phyloP scores from a whole-genome alignment of 2,888 invertebrate genomes.

The Macaria notata region DNA sequence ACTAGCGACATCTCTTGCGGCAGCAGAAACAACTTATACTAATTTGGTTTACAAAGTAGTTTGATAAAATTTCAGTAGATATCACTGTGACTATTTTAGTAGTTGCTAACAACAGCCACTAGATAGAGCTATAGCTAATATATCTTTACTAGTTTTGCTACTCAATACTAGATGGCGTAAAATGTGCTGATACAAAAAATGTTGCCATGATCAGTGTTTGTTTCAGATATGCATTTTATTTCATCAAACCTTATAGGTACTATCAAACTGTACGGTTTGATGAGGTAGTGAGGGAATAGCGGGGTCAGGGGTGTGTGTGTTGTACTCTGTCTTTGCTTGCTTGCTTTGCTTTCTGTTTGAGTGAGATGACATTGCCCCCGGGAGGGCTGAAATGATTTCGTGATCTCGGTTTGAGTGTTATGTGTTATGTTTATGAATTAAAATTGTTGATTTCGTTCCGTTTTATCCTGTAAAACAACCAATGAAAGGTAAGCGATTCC shows the following conservation, averaged over 20 bases:
- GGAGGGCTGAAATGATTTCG: slow-evolving; percentile 19
- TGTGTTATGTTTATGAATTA: slow-evolving; percentile 63
- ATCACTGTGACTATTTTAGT: too few species aligned
- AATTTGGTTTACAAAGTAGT: too few species aligned
- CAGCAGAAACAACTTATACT: slow-evolving; percentile 6
- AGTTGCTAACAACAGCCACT: too few species aligned
- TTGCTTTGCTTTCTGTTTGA: too few species aligned
- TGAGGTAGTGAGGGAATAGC: too few species aligned
- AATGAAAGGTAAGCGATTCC: slow-evolving; percentile 49
- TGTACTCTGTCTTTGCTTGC: neutral
- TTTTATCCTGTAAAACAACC: slow-evolving; percentile 36
- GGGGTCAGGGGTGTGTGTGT: neutral
- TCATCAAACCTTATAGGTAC: neutral
- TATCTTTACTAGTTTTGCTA: slow-evolving; percentile 19
- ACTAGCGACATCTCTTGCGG: slow-evolving; percentile 6
- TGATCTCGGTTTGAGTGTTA: slow-evolving; percentile 46
- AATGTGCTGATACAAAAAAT: neutral
- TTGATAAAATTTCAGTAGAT: too few species aligned
- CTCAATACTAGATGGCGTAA: slow-evolving; percentile 36
- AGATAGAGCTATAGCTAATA: too few species aligned
- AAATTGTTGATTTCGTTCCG: slow-evolving; percentile 41
- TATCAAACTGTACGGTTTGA: too few species aligned
- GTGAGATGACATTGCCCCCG: slow-evolving; percentile 3
- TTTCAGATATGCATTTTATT: neutral
- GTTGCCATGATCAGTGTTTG: neutral